Conservation (phyloP, 1,140 invertebrate genomes). For the Orius laevigatus region DNA sequence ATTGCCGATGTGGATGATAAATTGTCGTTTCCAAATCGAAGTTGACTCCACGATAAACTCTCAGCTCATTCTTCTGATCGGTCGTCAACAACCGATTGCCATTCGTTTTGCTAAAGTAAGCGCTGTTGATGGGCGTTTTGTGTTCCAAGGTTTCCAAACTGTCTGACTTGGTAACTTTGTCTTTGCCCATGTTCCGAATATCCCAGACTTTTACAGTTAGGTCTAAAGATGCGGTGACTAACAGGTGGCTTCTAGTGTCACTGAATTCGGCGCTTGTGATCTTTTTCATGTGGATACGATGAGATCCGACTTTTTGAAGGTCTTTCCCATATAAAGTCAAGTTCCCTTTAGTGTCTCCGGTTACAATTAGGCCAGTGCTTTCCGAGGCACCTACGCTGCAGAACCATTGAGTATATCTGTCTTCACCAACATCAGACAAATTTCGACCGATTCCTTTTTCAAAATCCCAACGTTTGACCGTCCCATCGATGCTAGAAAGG, state of each 20-base stretch:
- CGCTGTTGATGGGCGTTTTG: constrained; percentile 8
- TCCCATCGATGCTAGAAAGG: constrained; percentile 12
- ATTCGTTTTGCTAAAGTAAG: constrained; percentile 17
- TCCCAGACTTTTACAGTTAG: constrained; percentile 17
- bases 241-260: constrained; percentile 1
- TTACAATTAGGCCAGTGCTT: constrained; percentile 5
- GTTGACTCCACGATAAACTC: constrained; percentile 13
- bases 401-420: constrained; percentile 3
- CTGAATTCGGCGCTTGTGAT: constrained; percentile 11
- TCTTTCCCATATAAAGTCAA: constrained; percentile 9
- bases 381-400: constrained; percentile 7
- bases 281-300: constrained; percentile 13
- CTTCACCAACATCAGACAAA: background rate
- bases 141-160: constrained; percentile 10
- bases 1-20: constrained; percentile 18
- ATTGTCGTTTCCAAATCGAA: constrained; percentile 14
- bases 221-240: constrained; percentile 16
- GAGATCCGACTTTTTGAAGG: constrained; percentile 5
- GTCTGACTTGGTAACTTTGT: background rate
- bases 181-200: constrained; percentile 12
- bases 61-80: constrained; percentile 15
- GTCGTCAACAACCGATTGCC: constrained; percentile 15
- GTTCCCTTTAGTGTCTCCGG: constrained; percentile 11
- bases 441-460: too few relatives aligned
- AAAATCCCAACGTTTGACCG: constrained; percentile 9